Conservation (phyloP, 2,888 invertebrate genomes). For the Cerceris rybyensis region DNA sequence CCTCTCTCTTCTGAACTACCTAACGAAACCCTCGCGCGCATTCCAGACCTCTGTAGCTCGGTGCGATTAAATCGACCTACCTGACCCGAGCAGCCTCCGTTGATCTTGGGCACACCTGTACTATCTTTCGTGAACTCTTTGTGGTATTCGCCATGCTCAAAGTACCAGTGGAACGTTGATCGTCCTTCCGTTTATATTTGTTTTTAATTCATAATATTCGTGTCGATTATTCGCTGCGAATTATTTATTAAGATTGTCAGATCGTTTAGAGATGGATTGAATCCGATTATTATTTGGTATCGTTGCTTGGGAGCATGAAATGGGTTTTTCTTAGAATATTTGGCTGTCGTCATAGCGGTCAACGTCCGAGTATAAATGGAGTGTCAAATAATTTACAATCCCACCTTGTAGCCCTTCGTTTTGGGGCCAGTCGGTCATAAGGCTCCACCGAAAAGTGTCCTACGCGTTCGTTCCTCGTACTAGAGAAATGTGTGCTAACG, state of each 20-base stretch:
- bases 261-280: too few relatives aligned
- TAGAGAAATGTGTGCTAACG: conserved; percentile 69
- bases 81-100: conserved; percentile 38
- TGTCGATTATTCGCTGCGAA: too few relatives aligned
- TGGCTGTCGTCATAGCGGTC: conserved; percentile 45
- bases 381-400: conserved; percentile 43
- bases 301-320: conserved; percentile 7
- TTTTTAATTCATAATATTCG: too few relatives aligned
- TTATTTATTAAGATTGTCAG: too few relatives aligned
- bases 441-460: conserved; percentile 46
- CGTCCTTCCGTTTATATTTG: too few relatives aligned
- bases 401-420: conserved; percentile 26
- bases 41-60: conserved; percentile 45
- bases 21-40: conserved; percentile 57
- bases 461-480: conserved; percentile 29
- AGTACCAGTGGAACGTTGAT: too few relatives aligned
- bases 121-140: not conserved
- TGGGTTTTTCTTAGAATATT: conserved; percentile 28
- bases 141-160: too few relatives aligned
- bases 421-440: conserved; percentile 71
- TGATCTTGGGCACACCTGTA: conserved; percentile 16
- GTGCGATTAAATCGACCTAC: conserved; percentile 53
- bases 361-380: conserved; percentile 52
- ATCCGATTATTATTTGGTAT: too few relatives aligned
- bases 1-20: conserved; percentile 29